phyloP scores from a whole-genome alignment of 2,113 vertebrate genomes.

The Pterophyllum scalare region DNA sequence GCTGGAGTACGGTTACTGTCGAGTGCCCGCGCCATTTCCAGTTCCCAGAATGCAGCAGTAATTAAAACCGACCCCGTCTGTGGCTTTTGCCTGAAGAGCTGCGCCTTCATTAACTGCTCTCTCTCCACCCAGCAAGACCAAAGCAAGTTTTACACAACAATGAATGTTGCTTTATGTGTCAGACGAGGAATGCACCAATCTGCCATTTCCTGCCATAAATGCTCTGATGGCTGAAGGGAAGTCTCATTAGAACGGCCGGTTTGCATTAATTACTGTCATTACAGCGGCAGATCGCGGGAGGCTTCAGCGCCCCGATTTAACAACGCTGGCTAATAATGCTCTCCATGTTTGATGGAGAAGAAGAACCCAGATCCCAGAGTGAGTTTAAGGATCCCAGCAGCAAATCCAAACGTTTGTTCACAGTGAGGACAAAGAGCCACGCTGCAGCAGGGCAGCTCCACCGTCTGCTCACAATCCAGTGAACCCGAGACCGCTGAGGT shows the following conservation, averaged over 20 bases:
- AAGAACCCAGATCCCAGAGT: background rate
- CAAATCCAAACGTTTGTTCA: background rate
- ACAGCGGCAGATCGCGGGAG: constrained; percentile 29
- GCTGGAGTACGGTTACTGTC: constrained; percentile 5
- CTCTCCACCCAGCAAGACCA: constrained; percentile 44
- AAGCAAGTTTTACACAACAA: constrained; percentile 64
- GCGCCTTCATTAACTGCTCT: constrained; percentile 53
- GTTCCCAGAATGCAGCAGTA: constrained; percentile 69
- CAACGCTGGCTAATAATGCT: too few species aligned
- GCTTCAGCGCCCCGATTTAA: background rate
- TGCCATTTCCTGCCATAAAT: constrained; percentile 79
- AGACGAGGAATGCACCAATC: constrained; percentile 68
- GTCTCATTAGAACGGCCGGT: constrained; percentile 71
- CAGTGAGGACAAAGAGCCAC: background rate
- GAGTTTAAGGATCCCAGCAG: background rate
- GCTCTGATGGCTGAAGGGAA: constrained; percentile 60
- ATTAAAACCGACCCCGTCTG: constrained; percentile 63
- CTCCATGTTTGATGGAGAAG: constrained; percentile 1
- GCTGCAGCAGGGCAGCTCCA: background rate
- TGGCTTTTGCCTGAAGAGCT: constrained; percentile 37
- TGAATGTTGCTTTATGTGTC: constrained; percentile 70
- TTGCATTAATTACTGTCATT: constrained; percentile 70
- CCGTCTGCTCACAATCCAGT: constrained; percentile 14
- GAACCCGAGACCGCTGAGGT: constrained; percentile 30
- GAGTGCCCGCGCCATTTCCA: constrained; percentile 51